Conservation (phyloP, 2,888 invertebrate species). For the Physocephala rufipes region DNA sequence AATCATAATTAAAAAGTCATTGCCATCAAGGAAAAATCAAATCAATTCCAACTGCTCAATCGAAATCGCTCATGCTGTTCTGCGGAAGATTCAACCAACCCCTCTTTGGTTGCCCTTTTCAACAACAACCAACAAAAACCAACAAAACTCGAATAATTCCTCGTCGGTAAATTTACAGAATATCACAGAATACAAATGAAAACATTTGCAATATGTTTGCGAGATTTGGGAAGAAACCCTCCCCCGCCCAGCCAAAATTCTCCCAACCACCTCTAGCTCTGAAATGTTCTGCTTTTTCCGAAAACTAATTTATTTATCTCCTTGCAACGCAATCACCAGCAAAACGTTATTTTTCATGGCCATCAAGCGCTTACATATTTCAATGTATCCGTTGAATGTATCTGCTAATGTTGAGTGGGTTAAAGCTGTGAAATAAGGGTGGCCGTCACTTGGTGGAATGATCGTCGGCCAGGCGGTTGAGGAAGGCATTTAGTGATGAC, state of each 20-base stretch:
- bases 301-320: constrained; percentile 27
- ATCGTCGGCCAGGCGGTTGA: neutral
- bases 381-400: no score
- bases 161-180: neutral
- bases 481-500: neutral
- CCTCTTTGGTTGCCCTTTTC: no score
- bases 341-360: constrained; percentile 31
- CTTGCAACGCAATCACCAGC: constrained; percentile 32
- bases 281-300: neutral
- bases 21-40: constrained; percentile 27
- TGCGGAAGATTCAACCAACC: neutral
- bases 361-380: no score
- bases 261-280: no score
- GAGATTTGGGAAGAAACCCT: neutral
- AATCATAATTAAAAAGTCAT: constrained; percentile 34
- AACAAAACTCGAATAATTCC: neutral
- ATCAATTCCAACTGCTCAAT: constrained; percentile 23
- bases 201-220: constrained; percentile 25
- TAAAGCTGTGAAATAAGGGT: no score
- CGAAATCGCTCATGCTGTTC: neutral
- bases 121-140: no score
- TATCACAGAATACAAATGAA: neutral
- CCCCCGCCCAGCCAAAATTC: no score
- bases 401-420: no score
- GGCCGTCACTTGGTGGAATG: neutral